phyloP scores from a whole-genome alignment of 2,888 invertebrate species.

The Priocnemis perturbator region DNA sequence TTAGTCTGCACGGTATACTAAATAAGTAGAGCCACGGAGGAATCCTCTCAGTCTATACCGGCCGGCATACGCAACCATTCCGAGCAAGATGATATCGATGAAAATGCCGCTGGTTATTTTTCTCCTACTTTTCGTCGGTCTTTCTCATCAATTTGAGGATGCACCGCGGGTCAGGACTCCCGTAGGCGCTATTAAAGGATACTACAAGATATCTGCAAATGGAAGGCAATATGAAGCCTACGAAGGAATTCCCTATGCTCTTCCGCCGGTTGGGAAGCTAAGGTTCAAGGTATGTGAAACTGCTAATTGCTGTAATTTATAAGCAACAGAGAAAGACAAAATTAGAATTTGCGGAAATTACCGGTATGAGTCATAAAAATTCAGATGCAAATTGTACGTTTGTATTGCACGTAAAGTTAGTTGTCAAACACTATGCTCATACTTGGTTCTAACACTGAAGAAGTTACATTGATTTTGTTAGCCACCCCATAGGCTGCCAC shows the following conservation, averaged over 20 bases:
- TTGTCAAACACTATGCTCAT: too few species aligned
- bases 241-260: constrained; percentile 68
- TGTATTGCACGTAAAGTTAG: neutral
- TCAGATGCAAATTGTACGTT: too few species aligned
- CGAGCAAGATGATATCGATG: constrained; percentile 24
- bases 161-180: constrained; percentile 59
- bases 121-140: constrained; percentile 7
- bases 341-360: too few species aligned
- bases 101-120: constrained; percentile 11
- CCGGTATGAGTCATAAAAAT: too few species aligned
- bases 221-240: constrained; percentile 63
- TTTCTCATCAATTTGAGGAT: neutral
- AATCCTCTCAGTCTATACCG: constrained; percentile 2
- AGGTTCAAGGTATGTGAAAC: constrained; percentile 61
- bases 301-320: neutral
- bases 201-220: constrained; percentile 57
- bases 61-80: neutral
- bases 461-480: constrained; percentile 39
- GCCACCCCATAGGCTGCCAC: constrained; percentile 58
- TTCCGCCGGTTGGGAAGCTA: constrained; percentile 62
- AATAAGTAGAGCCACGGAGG: constrained; percentile 18
- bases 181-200: constrained; percentile 60
- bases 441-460: too few species aligned
- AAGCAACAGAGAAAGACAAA: too few species aligned
- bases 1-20: constrained; percentile 4